Base-by-base conservation (phyloP, 2,113 vertebrate genomes). In the Shinisaurus crocodilurus region DNA sequence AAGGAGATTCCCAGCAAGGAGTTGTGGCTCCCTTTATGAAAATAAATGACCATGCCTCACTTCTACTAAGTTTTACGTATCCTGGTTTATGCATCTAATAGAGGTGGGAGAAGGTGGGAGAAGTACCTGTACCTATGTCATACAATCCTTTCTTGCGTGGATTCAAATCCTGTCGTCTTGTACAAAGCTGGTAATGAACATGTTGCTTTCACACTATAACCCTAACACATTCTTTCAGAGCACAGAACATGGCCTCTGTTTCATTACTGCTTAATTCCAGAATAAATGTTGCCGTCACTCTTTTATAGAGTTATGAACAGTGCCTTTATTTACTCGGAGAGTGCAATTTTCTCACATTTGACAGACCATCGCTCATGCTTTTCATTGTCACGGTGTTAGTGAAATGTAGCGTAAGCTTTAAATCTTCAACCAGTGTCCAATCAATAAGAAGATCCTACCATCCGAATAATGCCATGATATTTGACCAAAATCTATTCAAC, bases 301-400 rank as follows among this genome's bases (percentile, higher is more conserved):
- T 96, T 94, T 94, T 0, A 45, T 79, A 95, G 94, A 97, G 94
- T 95, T 96, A 96, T 93, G 93, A 96, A 92, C 94, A 91, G 91
- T 91, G 86, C 95, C 93, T 96, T 96, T 96, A 97, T 96, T 97
- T 97, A 97, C 91, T 97, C 94, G 91, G 94, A 95, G 2, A 57
- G 91, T 75, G 92, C 92, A 93, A 87, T 96, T 97, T 96, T 96
- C 95, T 95, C 93, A 93, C 89, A 92, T 90, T 88, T 89, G 94
- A 94, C 93, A 97, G 95, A 93, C 94, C 90, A 94, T 94, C 96
- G 95, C 95, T 96, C 96, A 94, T 89, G 90, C 92, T 96, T 93
- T 95, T 92, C 94, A 95, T 96, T 97, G 95, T 95, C 94, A 95
- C 34, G 92, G 92, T 95, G 94, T 96, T 95, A 96, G 96, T 95